These are phyloP conservation scores for Pelecanus crispus DNA, from an alignment of 2,113 vertebrate species.

Conservation along the genomic window DNA sequence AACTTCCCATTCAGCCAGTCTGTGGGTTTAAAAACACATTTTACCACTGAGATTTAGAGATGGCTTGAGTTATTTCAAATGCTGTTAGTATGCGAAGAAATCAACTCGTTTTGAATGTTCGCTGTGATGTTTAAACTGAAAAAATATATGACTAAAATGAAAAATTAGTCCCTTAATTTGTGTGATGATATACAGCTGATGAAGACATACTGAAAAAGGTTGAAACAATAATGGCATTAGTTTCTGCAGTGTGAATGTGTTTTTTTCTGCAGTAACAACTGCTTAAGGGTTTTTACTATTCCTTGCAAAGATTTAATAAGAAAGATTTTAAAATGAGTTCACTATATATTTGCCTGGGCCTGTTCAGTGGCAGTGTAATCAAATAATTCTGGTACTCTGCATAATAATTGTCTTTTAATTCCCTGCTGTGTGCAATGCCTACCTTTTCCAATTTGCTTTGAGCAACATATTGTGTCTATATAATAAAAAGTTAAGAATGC, in stretches of 20 bases:
- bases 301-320: background rate
- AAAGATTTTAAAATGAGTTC: background rate
- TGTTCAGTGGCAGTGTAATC: background rate
- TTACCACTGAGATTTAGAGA: background rate
- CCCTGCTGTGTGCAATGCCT: rapidly evolving
- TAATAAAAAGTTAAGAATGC: background rate
- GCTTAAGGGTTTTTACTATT: background rate
- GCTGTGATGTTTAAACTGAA: background rate
- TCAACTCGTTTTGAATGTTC: background rate
- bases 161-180: background rate
- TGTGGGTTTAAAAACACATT: background rate
- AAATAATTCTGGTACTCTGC: background rate
- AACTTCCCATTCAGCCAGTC: background rate
- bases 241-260: background rate
- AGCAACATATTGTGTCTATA: background rate
- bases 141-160: background rate
- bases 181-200: background rate
- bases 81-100: background rate
- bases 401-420: background rate
- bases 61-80: background rate
- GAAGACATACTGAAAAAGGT: background rate
- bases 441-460: background rate
- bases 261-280: background rate
- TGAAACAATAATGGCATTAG: background rate
- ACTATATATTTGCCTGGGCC: background rate